These are phyloP conservation scores for Pipra filicauda DNA, from an alignment of 2,113 vertebrate species.

Conservation along the genomic window DNA sequence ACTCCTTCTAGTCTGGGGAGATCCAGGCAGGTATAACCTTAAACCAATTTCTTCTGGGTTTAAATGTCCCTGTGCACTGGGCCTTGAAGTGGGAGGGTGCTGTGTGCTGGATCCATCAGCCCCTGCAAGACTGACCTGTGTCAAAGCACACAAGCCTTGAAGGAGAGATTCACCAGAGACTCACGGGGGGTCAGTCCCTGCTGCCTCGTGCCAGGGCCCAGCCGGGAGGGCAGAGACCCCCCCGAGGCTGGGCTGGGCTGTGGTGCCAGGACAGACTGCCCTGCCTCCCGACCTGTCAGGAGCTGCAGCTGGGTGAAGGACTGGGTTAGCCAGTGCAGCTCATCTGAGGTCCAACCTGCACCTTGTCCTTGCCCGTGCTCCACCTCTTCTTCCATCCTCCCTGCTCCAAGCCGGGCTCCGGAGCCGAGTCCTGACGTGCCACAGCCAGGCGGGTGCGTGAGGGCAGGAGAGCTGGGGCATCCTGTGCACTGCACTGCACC, in stretches of 20 bases:
- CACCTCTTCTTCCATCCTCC: neutral
- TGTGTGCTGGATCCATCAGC: neutral
- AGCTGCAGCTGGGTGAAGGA: fast-evolving
- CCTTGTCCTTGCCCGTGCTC: neutral
- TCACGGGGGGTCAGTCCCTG: neutral
- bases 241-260: neutral
- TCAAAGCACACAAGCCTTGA: neutral
- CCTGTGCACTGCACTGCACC: fast-evolving
- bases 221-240: neutral
- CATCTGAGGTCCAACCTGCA: fast-evolving
- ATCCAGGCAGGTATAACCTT: neutral
- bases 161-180: neutral
- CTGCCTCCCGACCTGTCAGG: neutral
- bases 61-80: neutral
- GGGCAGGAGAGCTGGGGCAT: neutral
- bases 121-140: neutral
- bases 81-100: neutral
- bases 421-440: neutral
- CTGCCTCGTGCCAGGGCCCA: neutral
- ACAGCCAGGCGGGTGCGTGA: fast-evolving
- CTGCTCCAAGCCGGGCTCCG: fast-evolving
- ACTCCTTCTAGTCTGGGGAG: neutral
- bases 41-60: neutral
- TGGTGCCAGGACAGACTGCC: fast-evolving
- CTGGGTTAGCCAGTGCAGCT: neutral